Evolutionary conservation across 1,140 invertebrate species (phyloP), one percentile per base, ranked within the genome.

Genomic region (Cydia pomonella): DNA sequence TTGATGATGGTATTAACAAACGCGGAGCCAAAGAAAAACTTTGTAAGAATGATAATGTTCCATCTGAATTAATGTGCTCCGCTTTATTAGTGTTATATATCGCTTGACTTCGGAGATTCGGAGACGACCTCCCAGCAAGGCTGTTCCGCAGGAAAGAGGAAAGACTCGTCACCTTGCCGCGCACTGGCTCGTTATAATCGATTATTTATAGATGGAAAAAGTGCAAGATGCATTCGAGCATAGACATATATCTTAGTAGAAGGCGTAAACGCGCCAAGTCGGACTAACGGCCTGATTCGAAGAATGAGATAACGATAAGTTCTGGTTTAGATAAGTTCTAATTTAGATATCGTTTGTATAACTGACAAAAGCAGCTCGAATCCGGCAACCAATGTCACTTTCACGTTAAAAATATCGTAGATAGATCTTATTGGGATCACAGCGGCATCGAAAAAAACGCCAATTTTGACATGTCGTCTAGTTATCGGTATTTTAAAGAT

Each of bases 121-220:
- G 79, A 78, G 79, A 75, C 84, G 87, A 83, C 87, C 88, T 88
- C 83, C 82, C 47, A 23, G 81, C 88, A 87, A 92, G 89, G 89
- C 81, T 87, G 84, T 91, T 87, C 84, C 84, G 74, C 81, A 88
- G 89, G 89, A 90, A 91, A 81, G 78, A 90, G 88, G 89, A 89
- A 91, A 80, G 85, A 85, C 81, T 74, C 76, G 12, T 77, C 84
- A 77, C 86, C 87, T 89, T 85, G 85, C 66, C 38, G 81, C 80
- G 84, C 82, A 82, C 76, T 84, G 80, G 79, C 59, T 73, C 73
- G 79, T 74, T 77, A 81, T 79, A 77, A 44, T 33, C 27, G 71
- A 25, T 44, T 72, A 72, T 47, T 72, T 47, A 72, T 72, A 72
- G 29, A 21, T 47, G 18, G 64, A 33, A 69, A 69, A 69, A 69